Evolutionary conservation across 2,797 vertebrate species (phyloP), one percentile per base, ranked within the genome.

Genomic region (Cetoscarus ocellatus): DNA sequence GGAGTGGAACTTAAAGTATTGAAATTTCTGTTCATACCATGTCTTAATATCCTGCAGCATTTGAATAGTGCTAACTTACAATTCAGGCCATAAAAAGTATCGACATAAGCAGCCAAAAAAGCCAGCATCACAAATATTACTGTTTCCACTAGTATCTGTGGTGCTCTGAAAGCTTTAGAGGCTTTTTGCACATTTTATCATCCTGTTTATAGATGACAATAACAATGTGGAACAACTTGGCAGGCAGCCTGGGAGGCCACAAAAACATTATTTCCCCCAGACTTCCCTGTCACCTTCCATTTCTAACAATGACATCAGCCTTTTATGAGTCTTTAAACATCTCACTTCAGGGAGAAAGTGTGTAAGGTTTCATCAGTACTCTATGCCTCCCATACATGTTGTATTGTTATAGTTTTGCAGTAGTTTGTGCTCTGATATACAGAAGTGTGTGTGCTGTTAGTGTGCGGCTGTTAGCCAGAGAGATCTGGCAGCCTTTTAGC

Each of bases 231-330:
- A 83, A 75, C 62, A 60, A 55, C 52, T 60, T 44, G 53, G 63
- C 27, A 4, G 54, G 13, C n/a, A 59, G 47, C 65, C 75, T 58
- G 44, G 50, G 7, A 4, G 38, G 67, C 62, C 71, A 64, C 42
- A 10, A 67, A 69, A 80, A 84, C 81, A 42, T 59, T 83, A 80
- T 86, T 74, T 80, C 39, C 49, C 45, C 48, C 63, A 69, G 73
- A 76, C 56, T 79, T 66, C 49, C 54, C 59, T 17, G 64, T 88
- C 79, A 66, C 49, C 70, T 61, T 73, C 38, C 27, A 75, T 81
- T 84, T 85, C 75, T 63, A 70, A 59, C 51, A 12, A 40, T 67
- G 71, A 67, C 68, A 43, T 71, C 67, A 75, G 35, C 0, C 1
- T 55, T 77, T 86, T 84, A 77, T 67, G 66, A 68, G 52, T 44